These are phyloP conservation scores for Hormaphis cornu DNA, from an alignment of 1,140 invertebrate genomes.

Conservation along the genomic window DNA sequence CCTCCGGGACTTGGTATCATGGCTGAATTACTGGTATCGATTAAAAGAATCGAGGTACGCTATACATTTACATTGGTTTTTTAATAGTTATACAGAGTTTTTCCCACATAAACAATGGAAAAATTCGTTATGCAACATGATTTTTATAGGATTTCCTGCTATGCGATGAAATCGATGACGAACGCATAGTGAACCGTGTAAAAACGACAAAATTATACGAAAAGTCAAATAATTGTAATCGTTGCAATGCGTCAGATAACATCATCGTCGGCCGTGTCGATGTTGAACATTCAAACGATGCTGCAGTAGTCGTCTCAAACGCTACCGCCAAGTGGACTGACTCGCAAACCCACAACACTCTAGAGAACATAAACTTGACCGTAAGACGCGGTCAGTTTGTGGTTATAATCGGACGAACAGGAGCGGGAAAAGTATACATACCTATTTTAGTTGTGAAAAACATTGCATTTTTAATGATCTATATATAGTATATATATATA, in stretches of 20 bases:
- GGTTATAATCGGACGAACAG: background rate
- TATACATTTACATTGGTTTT: background rate
- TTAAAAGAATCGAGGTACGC: slow-evolving; percentile 49
- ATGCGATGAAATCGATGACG: background rate
- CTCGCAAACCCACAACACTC: slow-evolving; percentile 44
- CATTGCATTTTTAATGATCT: too few relatives aligned
- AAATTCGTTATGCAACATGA: background rate
- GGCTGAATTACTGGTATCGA: slow-evolving; percentile 55
- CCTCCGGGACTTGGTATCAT: slow-evolving; percentile 53
- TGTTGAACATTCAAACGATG: too few relatives aligned
- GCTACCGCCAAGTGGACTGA: background rate
- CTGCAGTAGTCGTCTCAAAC: slow-evolving; percentile 39
- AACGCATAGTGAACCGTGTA: background rate
- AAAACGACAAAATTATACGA: too few relatives aligned
- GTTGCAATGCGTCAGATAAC: too few relatives aligned
- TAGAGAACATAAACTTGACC: slow-evolving; percentile 54
- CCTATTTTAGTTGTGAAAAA: too few relatives aligned
- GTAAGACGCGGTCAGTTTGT: slow-evolving; percentile 51
- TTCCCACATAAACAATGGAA: too few relatives aligned
- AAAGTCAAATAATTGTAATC: too few relatives aligned
- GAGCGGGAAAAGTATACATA: slow-evolving; percentile 41
- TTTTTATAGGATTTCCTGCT: background rate
- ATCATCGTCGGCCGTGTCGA: too few relatives aligned
- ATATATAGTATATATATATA: too few relatives aligned
- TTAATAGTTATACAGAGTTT: too few relatives aligned